Percentiles rank a stretch among this genome's conserved stretches.
These are phyloP conservation scores for Oxystoma pomonae DNA, from an alignment of 2,888 invertebrate genomes.

Conservation along the genomic window DNA sequence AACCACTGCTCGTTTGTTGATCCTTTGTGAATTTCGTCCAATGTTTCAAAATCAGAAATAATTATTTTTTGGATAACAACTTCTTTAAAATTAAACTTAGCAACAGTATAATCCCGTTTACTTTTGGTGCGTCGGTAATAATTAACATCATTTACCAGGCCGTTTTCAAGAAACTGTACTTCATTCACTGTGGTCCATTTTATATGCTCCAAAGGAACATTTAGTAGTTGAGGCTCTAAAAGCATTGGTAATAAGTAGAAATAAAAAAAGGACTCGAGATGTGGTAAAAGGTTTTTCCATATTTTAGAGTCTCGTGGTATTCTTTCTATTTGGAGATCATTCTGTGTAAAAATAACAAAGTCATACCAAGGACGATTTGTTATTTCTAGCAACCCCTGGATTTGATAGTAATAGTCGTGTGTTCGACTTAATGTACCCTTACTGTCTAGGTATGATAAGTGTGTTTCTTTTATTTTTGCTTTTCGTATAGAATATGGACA, in stretches of 20 bases:
- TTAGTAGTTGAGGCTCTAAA: not conserved
- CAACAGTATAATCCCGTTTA: no score
- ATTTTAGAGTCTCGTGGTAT: not conserved
- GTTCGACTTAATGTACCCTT: not conserved
- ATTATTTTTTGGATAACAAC: no score
- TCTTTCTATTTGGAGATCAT: not conserved
- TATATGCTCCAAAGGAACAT: not conserved
- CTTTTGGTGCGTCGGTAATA: no score
- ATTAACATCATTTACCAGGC: not conserved
- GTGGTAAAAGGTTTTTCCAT: not conserved
- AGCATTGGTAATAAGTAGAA: not conserved
- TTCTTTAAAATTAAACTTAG: no score
- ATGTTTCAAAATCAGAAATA: no score
- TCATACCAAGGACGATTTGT: not conserved
- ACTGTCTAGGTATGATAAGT: not conserved
- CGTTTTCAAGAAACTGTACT: not conserved
- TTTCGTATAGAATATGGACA: not conserved
- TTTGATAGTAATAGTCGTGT: not conserved
- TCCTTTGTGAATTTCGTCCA: no score
- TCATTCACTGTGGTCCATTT: not conserved
- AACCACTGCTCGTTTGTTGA: no score
- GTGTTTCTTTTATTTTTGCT: not conserved
- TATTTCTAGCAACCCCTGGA: not conserved
- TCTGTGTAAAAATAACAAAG: not conserved
- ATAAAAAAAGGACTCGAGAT: not conserved